Percentiles rank a stretch among this genome's conserved stretches.
phyloP scores from a whole-genome alignment of 2,888 invertebrate genomes.

The Parelbella ahira region DNA sequence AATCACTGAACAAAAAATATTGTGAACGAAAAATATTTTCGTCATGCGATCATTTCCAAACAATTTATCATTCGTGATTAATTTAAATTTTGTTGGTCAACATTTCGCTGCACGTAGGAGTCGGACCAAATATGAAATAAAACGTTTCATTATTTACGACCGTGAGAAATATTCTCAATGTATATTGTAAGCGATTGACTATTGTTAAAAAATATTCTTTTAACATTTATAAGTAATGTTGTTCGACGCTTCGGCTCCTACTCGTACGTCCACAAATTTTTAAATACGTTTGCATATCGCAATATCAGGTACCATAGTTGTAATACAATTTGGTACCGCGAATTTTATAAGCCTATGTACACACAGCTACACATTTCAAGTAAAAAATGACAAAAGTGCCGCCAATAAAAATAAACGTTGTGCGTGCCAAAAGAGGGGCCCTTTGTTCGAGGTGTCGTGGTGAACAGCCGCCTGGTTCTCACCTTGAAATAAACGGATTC shows the following conservation, averaged over 20 bases:
- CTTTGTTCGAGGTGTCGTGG: slow-evolving; percentile 82
- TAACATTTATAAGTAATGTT: too few relatives aligned
- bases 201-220: slow-evolving; percentile 6
- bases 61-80: slow-evolving; percentile 18
- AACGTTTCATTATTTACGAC: slow-evolving; percentile 9
- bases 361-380: slow-evolving; percentile 36
- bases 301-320: slow-evolving; percentile 18
- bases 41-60: neutral
- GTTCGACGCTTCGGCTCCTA: too few relatives aligned
- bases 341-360: slow-evolving; percentile 15
- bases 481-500: slow-evolving; percentile 53
- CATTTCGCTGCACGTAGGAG: slow-evolving; percentile 6
- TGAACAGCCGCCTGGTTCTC: slow-evolving; percentile 83
- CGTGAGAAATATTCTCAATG: neutral
- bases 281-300: too few relatives aligned
- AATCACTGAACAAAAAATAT: slow-evolving; percentile 9
- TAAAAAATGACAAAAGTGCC: slow-evolving; percentile 47
- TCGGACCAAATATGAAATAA: slow-evolving; percentile 9
- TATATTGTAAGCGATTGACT: slow-evolving; percentile 3
- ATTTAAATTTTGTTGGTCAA: slow-evolving; percentile 20
- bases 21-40: slow-evolving; percentile 4
- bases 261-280: too few relatives aligned
- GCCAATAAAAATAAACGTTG: slow-evolving; percentile 48
- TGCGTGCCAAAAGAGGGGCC: slow-evolving; percentile 61
- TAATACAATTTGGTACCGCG: slow-evolving; percentile 10